Conservation (phyloP, 2,797 vertebrate species). For the Manis pentadactyla region DNA sequence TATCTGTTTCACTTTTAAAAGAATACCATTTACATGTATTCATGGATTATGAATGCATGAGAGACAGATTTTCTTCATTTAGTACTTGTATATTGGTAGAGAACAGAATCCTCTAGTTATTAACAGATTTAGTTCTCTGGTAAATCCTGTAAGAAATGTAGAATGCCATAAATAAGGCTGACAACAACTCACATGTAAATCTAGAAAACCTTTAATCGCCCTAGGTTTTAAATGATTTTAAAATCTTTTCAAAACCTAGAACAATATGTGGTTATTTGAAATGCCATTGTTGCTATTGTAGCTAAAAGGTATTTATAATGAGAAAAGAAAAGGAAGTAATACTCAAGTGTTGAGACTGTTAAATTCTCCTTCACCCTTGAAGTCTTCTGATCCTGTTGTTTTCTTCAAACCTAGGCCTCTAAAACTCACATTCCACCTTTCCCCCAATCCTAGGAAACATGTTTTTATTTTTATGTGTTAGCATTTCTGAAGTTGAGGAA, state of each 20-base stretch:
- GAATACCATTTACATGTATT: constrained; percentile 28
- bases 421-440: neutral
- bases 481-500: neutral
- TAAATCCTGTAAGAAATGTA: neutral
- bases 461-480: neutral
- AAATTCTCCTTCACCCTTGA: neutral
- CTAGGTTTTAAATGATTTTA: constrained; percentile 40
- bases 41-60: neutral
- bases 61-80: neutral
- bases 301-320: neutral
- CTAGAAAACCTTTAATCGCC: constrained; percentile 14
- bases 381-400: neutral
- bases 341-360: neutral
- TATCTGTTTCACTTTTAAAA: constrained; percentile 47
- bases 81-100: neutral
- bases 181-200: neutral
- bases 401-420: neutral
- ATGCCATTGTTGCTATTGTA: constrained; percentile 50
- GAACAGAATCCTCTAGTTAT: constrained; percentile 15
- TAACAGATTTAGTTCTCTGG: constrained; percentile 44
- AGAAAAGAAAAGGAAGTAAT: constrained; percentile 22
- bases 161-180: constrained; percentile 2
- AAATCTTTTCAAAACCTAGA: constrained; percentile 50
- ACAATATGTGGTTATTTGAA: constrained; percentile 30
- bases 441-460: neutral